phyloP scores from a whole-genome alignment of 2,113 vertebrate genomes.

The Pycnonotus jocosus region DNA sequence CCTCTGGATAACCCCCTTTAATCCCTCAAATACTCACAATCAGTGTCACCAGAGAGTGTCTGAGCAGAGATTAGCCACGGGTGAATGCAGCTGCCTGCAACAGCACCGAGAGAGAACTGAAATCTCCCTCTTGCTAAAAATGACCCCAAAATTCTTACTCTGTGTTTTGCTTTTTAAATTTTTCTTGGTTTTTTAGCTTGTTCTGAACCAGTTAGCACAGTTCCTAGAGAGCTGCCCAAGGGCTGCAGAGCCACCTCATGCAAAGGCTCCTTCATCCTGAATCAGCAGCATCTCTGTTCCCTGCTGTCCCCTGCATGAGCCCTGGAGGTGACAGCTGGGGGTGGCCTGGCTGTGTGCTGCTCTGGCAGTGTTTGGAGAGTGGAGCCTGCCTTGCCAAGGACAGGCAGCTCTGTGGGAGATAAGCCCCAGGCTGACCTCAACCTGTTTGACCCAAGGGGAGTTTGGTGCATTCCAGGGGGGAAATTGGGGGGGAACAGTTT shows the following conservation, averaged over 20 bases:
- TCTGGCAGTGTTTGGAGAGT: neutral
- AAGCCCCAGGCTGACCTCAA: neutral
- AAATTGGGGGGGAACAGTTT: neutral
- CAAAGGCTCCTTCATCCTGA: accelerated
- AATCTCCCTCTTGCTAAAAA: neutral
- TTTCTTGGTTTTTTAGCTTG: neutral
- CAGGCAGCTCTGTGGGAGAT: neutral
- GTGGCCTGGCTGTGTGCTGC: neutral
- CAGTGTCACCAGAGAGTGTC: neutral
- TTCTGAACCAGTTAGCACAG: neutral
- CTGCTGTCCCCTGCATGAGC: neutral
- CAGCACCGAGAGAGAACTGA: accelerated
- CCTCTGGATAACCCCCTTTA: neutral
- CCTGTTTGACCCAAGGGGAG: accelerated
- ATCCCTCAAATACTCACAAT: neutral
- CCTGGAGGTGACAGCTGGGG: neutral
- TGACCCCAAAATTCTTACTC: neutral
- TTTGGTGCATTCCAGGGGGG: neutral
- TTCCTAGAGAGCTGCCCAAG: neutral
- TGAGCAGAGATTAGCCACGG: neutral
- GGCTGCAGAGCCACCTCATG: accelerated
- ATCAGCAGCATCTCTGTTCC: too few relatives aligned
- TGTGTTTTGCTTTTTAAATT: accelerated
- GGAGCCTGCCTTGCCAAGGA: neutral
- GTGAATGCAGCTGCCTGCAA: neutral